phyloP scores from a whole-genome alignment of 2,888 invertebrate genomes.

The Apomyelois bistriatella region DNA sequence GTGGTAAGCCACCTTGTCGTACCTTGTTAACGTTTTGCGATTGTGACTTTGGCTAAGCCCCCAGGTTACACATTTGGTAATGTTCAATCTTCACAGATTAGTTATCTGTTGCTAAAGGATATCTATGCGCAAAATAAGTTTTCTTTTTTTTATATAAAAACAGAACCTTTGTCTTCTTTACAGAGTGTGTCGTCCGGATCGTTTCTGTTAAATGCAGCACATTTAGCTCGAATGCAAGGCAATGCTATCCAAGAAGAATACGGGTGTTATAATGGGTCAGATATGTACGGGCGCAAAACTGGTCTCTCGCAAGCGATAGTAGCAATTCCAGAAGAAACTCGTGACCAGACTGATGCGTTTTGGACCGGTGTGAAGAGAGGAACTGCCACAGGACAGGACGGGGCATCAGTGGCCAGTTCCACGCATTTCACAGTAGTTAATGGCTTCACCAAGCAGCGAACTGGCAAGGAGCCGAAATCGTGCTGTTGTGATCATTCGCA shows the following conservation, averaged over 20 bases:
- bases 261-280: conserved; percentile 55
- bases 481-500: conserved; percentile 88
- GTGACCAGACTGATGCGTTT: conserved; percentile 56
- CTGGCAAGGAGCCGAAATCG: conserved; percentile 80
- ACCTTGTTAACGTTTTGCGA: too few species aligned
- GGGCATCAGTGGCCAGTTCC: conserved; percentile 89
- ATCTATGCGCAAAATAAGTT: too few species aligned
- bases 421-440: conserved; percentile 93
- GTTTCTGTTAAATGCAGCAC: conserved; percentile 88
- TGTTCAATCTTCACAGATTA: too few species aligned
- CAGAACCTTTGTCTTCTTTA: conserved; percentile 32
- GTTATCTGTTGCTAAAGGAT: too few species aligned
- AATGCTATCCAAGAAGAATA: conserved; percentile 55
- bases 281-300: conserved; percentile 53
- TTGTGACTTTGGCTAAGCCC: too few species aligned
- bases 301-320: conserved; percentile 55
- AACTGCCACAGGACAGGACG: conserved; percentile 79
- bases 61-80: too few species aligned
- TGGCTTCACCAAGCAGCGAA: conserved; percentile 83
- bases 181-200: conserved; percentile 92
- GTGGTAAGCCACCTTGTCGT: too few species aligned
- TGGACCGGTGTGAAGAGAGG: conserved; percentile 73
- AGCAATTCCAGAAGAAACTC: conserved; percentile 64
- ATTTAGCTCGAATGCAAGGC: conserved; percentile 81
- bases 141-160: too few species aligned